A percentile compares a stretch with the other conserved stretches of the same genome.
Conservation (phyloP, 2,797 vertebrate species). For the Hirundo rustica region DNA sequence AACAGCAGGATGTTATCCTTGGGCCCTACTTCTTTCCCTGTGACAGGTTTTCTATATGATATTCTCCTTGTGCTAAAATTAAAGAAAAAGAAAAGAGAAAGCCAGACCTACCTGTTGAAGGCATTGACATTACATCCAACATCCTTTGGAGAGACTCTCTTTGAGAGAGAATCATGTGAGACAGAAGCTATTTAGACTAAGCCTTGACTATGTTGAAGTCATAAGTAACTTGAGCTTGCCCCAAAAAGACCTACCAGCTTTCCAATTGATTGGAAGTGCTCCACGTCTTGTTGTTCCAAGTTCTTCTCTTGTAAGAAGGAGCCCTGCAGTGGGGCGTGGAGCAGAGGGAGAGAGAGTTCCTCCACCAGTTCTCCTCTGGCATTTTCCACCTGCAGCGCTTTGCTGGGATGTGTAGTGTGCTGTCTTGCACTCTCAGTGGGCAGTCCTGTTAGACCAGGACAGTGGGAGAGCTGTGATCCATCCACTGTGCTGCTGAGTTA, state of each 20-base stretch:
- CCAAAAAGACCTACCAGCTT: background rate
- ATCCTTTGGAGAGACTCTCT: background rate
- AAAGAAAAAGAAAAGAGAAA: background rate
- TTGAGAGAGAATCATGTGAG: background rate
- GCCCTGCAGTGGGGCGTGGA: background rate
- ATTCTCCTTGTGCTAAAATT: background rate
- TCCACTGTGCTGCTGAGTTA: background rate
- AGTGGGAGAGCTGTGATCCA: background rate
- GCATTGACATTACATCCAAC: background rate
- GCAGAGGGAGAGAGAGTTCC: background rate
- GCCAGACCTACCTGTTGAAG: background rate
- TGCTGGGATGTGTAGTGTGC: fast-evolving
- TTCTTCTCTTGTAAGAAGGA: background rate
- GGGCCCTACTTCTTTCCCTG: background rate
- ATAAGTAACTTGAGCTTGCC: background rate
- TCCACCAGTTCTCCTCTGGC: background rate
- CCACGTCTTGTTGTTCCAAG: background rate
- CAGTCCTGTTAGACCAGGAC: background rate
- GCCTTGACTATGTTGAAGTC: background rate
- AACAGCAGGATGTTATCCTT: background rate
- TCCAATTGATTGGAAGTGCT: background rate
- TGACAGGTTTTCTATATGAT: background rate
- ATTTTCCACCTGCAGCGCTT: background rate
- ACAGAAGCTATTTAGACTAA: background rate
- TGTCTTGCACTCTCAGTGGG: background rate